These are phyloP conservation scores for Artemia sinica DNA, from an alignment of 2,888 invertebrate genomes.

Conservation along the genomic window DNA sequence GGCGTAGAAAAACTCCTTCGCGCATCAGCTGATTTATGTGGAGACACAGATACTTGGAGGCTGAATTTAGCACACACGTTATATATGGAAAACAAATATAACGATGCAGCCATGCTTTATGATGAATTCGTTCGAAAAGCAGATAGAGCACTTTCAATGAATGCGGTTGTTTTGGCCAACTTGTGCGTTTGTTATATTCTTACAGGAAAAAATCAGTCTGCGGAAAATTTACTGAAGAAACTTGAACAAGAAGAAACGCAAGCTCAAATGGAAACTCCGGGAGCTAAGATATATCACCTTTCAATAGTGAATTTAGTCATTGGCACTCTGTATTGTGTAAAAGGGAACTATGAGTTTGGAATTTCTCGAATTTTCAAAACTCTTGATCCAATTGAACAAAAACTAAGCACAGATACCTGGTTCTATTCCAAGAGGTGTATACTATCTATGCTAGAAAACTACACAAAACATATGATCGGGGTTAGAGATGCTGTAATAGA, in stretches of 20 bases:
- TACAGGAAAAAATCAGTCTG: constrained; percentile 96
- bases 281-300: constrained; percentile 80
- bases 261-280: constrained; percentile 73
- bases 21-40: constrained; percentile 93
- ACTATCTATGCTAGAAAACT: constrained; percentile 72
- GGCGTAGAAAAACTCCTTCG: constrained; percentile 93
- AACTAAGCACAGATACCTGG: constrained; percentile 96
- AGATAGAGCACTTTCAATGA: constrained; percentile 63
- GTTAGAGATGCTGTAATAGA: constrained; percentile 67
- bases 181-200: constrained; percentile 97
- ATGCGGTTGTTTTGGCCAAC: constrained; percentile 95
- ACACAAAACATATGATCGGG: constrained; percentile 74
- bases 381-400: constrained; percentile 76
- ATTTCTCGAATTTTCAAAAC: constrained; percentile 93
- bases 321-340: constrained; percentile 92
- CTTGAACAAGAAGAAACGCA: constrained; percentile 95
- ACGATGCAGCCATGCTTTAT: constrained; percentile 92
- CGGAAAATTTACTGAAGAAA: constrained; percentile 93
- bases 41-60: constrained; percentile 91
- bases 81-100: constrained; percentile 98
- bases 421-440: constrained; percentile 91
- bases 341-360: constrained; percentile 97
- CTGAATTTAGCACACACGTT: constrained; percentile 95
- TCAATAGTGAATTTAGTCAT: constrained; percentile 98
- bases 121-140: constrained; percentile 63